These are phyloP conservation scores for Schizopygopsis malacanthus DNA, from an alignment of 2,797 vertebrate species.

Conservation along the genomic window DNA sequence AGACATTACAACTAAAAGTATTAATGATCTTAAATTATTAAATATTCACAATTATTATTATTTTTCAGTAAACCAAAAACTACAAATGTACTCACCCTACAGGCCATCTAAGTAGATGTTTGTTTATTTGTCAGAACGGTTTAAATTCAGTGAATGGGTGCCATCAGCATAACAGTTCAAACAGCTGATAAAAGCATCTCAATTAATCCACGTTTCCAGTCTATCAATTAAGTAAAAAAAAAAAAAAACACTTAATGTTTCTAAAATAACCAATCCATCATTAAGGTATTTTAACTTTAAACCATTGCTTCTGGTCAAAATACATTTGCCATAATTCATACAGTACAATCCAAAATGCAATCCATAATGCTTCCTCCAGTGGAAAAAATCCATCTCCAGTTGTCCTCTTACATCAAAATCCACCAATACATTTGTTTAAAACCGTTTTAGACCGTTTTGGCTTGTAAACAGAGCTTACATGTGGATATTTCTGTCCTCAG, in stretches of 20 bases:
- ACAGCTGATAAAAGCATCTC: not conserved
- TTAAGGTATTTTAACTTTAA: not conserved
- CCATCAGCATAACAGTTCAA: not conserved
- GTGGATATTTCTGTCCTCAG: not conserved
- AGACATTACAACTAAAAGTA: not conserved
- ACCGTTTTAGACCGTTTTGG: not conserved
- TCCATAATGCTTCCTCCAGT: not conserved
- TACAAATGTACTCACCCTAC: not conserved
- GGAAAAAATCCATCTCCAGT: not conserved
- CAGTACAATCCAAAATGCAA: not conserved
- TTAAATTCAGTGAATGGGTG: not conserved
- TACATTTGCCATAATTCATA: not conserved
- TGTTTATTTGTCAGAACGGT: not conserved
- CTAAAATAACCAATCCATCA: not conserved
- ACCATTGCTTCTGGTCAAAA: not conserved
- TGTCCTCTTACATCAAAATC: not conserved
- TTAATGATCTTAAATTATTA: not conserved
- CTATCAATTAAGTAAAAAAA: not conserved
- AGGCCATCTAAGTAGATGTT: not conserved
- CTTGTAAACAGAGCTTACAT: not conserved
- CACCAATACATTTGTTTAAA: not conserved
- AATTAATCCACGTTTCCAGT: not conserved
- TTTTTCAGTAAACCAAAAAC: not conserved
- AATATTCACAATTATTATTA: not conserved
- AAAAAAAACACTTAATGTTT: not conserved